Percentiles rank a stretch among this genome's conserved stretches.
Evolutionary conservation across 2,797 vertebrate genomes (phyloP).

Genomic region (Anolis apletophallus): DNA sequence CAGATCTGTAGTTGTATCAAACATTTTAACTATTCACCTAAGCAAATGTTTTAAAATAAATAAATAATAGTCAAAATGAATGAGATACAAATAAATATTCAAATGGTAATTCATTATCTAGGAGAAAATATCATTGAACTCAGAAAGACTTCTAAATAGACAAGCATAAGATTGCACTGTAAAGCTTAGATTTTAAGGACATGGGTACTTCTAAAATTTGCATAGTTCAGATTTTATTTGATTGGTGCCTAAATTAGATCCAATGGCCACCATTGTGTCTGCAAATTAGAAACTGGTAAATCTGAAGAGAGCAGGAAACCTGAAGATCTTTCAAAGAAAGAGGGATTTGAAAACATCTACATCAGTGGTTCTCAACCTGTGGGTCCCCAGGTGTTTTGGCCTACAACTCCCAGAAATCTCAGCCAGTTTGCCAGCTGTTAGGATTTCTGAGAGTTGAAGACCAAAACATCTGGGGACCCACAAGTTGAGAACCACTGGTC

Average conservation of each 20-base stretch:
- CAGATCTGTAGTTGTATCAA: not conserved
- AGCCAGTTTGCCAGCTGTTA: too few relatives aligned
- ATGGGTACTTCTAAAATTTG: not conserved
- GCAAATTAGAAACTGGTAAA: not conserved
- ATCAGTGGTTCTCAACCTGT: too few relatives aligned
- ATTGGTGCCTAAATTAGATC: not conserved
- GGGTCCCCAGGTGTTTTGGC: too few relatives aligned
- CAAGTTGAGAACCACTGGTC: too few relatives aligned
- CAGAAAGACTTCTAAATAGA: not conserved
- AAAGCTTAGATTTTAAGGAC: not conserved
- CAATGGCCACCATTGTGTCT: not conserved
- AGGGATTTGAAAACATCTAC: not conserved
- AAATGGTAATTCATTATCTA: not conserved
- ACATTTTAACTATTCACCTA: not conserved
- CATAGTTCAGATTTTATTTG: not conserved
- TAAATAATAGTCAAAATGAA: not conserved
- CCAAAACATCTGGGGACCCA: too few relatives aligned
- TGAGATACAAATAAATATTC: not conserved
- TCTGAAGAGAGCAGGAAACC: not conserved
- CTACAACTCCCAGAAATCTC: too few relatives aligned
- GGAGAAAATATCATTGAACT: not conserved
- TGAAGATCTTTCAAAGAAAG: not conserved
- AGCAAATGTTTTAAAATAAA: not conserved
- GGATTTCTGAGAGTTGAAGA: too few relatives aligned
- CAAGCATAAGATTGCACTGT: not conserved